These are phyloP conservation scores for Astropecten irregularis DNA, from an alignment of 53 echinoderm and acorn worm species.

Conservation along the genomic window DNA sequence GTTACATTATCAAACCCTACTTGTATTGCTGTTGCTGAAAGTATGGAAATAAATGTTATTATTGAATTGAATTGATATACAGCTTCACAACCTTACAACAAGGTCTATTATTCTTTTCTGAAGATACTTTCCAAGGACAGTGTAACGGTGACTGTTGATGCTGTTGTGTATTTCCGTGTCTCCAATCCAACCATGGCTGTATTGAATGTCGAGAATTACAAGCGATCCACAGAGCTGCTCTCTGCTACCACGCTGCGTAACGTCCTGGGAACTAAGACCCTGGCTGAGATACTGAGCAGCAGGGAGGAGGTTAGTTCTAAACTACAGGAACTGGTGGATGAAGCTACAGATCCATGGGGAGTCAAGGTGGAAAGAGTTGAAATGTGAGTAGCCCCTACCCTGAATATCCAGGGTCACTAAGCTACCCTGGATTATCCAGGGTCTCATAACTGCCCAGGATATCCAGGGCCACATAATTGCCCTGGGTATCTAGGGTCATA, in stretches of 20 bases:
- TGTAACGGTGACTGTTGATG: slow-evolving; percentile 86
- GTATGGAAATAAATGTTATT: too few species aligned
- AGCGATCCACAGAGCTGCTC: slow-evolving; percentile 72
- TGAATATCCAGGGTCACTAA: too few species aligned
- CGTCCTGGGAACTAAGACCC: slow-evolving; percentile 81
- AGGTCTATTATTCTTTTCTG: too few species aligned
- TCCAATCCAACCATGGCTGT: slow-evolving; percentile 74
- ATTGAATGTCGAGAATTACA: slow-evolving; percentile 81
- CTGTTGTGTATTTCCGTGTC: slow-evolving; percentile 87
- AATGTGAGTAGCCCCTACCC: slow-evolving; percentile 63
- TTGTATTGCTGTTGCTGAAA: too few species aligned
- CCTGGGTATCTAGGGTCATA: too few species aligned
- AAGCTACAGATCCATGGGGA: slow-evolving; percentile 92
- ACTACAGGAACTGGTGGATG: slow-evolving; percentile 61
- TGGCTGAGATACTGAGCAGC: slow-evolving; percentile 49
- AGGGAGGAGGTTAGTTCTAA: slow-evolving; percentile 35
- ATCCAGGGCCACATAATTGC: too few species aligned
- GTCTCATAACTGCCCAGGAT: too few species aligned
- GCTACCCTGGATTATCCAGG: too few species aligned
- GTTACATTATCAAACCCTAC: too few species aligned
- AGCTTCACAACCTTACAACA: too few species aligned
- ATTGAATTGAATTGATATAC: too few species aligned
- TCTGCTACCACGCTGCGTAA: slow-evolving; percentile 88
- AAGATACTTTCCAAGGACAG: slow-evolving; percentile 89
- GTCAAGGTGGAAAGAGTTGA: slow-evolving; percentile 96